phyloP scores from a whole-genome alignment of 2,113 vertebrate genomes.

The Pangasianodon hypophthalmus region DNA sequence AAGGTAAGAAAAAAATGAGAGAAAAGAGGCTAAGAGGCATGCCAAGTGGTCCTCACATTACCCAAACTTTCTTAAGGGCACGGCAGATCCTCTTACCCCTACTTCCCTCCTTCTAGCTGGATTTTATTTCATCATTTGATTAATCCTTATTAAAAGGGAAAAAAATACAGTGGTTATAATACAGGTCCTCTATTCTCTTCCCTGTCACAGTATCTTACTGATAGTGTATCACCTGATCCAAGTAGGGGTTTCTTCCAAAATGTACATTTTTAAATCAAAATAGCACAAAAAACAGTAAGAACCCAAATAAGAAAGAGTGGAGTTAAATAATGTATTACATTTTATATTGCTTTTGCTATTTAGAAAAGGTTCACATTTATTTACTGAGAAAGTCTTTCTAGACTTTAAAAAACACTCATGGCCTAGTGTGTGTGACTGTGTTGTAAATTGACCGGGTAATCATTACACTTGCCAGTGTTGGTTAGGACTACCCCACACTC shows the following conservation, averaged over 20 bases:
- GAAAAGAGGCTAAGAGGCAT: slow-evolving; percentile 35
- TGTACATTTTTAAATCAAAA: slow-evolving; percentile 3
- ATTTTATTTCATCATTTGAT: slow-evolving; percentile 56
- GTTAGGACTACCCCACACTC: slow-evolving; percentile 31
- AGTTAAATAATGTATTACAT: neutral
- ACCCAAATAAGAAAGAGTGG: neutral
- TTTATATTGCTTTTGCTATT: neutral
- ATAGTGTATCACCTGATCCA: slow-evolving; percentile 20
- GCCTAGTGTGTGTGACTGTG: slow-evolving; percentile 30
- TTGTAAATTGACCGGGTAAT: slow-evolving; percentile 14
- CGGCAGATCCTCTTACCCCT: slow-evolving; percentile 47
- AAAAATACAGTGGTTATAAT: slow-evolving; percentile 13
- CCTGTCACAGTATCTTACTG: slow-evolving; percentile 34
- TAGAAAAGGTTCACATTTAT: neutral
- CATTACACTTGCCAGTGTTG: slow-evolving; percentile 38
- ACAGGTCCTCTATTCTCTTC: slow-evolving; percentile 27
- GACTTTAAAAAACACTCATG: neutral
- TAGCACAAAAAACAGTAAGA: neutral
- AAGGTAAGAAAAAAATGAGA: slow-evolving; percentile 22
- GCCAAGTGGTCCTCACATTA: slow-evolving; percentile 53
- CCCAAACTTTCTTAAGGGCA: slow-evolving; percentile 55
- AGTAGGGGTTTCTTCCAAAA: neutral
- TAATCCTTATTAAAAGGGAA: slow-evolving; percentile 54
- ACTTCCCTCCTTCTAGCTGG: slow-evolving; percentile 31
- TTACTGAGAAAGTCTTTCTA: neutral